These are phyloP conservation scores for Centropus unirufus DNA, from an alignment of 2,113 vertebrate species.

Conservation along the genomic window DNA sequence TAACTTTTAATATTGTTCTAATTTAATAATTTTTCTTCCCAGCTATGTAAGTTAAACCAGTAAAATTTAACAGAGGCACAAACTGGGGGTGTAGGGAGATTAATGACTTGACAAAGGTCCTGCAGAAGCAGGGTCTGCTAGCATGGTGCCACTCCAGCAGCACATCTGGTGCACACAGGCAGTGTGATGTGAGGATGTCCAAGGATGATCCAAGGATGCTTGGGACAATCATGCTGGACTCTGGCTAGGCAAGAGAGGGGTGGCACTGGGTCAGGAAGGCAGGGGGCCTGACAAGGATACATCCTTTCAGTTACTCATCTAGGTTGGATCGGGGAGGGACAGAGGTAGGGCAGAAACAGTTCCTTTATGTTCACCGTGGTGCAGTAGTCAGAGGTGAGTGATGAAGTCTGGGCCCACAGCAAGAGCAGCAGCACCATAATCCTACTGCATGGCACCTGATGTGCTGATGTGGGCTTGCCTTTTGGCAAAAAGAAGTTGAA, in stretches of 20 bases:
- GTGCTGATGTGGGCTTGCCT: background rate
- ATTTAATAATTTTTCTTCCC: background rate
- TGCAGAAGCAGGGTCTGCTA: background rate
- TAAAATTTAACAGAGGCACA: background rate
- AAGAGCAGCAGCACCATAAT: background rate
- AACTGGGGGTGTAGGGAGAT: background rate
- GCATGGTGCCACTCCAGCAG: background rate
- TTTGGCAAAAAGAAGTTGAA: background rate
- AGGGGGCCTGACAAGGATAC: background rate
- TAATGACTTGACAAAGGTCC: background rate
- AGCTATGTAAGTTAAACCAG: background rate
- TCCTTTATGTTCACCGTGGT: background rate
- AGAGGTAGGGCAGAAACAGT: background rate
- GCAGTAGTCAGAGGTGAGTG: background rate
- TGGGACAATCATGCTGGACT: rapidly evolving
- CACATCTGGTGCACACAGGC: rapidly evolving
- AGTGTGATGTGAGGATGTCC: background rate
- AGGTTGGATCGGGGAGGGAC: background rate
- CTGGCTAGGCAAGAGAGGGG: background rate
- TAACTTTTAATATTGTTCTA: background rate
- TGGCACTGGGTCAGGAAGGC: rapidly evolving
- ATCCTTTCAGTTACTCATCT: background rate
- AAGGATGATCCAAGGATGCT: background rate
- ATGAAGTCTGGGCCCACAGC: background rate
- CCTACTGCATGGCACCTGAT: background rate